Percentiles rank a stretch among this genome's conserved stretches.
These are phyloP conservation scores for Clarias laeviceps DNA, from an alignment of 2,797 vertebrate genomes.

Conservation along the genomic window DNA sequence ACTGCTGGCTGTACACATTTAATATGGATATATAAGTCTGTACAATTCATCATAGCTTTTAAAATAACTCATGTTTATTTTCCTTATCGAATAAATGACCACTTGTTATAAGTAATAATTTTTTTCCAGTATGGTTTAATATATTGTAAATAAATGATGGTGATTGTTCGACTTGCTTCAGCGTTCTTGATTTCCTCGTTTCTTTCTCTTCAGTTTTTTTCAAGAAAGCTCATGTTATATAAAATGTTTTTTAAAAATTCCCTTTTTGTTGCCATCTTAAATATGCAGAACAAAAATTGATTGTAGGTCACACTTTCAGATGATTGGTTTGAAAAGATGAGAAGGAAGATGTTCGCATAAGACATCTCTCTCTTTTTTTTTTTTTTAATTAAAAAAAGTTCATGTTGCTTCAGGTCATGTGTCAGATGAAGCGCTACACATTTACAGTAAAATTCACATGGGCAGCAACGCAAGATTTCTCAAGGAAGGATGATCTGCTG, in stretches of 20 bases:
- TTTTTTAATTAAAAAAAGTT: neutral
- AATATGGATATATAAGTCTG: constrained; percentile 73
- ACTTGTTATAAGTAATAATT: constrained; percentile 71
- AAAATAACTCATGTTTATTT: constrained; percentile 75
- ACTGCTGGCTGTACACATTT: constrained; percentile 69
- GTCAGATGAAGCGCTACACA: neutral
- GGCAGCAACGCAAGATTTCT: no score
- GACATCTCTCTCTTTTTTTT: neutral
- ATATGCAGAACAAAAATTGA: neutral
- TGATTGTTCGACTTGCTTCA: constrained; percentile 67
- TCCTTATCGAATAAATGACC: constrained; percentile 78
- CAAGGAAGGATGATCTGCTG: no score
- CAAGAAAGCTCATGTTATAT: neutral
- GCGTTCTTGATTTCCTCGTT: constrained; percentile 36
- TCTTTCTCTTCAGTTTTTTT: constrained; percentile 31
- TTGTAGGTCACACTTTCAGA: neutral
- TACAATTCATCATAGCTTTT: constrained; percentile 74
- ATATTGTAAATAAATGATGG: constrained; percentile 82
- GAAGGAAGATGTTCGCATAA: neutral
- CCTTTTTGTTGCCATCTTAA: neutral
- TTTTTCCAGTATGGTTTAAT: constrained; percentile 79
- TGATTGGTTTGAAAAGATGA: neutral
- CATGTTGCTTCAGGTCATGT: neutral
- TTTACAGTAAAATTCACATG: neutral
- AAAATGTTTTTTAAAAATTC: no score